phyloP scores from a whole-genome alignment of 2,888 invertebrate genomes.

The Koerneria pararmatus region DNA sequence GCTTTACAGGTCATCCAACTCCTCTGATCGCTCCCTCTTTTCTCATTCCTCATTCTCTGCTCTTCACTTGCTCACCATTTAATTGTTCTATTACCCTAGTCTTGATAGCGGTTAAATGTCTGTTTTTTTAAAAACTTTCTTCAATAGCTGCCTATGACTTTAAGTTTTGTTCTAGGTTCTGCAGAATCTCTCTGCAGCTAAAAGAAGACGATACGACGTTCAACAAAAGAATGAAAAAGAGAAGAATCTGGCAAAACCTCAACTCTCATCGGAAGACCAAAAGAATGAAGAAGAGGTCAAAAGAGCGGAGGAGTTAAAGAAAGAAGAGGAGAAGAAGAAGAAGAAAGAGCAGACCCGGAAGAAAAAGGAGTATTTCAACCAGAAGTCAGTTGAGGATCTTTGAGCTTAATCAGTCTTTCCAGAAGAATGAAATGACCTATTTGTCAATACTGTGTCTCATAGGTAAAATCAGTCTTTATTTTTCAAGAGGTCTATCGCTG shows the following conservation, averaged over 20 bases:
- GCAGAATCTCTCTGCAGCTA: neutral
- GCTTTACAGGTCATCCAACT: neutral
- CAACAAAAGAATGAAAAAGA: too few relatives aligned
- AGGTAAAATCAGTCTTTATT: too few relatives aligned
- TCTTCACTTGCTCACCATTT: neutral
- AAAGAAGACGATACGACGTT: neutral
- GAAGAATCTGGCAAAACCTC: neutral
- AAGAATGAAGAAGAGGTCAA: conserved; percentile 1
- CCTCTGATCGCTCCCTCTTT: neutral
- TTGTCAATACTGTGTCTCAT: neutral
- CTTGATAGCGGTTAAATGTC: neutral
- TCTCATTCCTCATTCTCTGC: neutral
- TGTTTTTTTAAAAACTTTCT: too few relatives aligned
- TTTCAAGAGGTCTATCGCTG: too few relatives aligned
- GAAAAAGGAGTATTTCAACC: conserved; percentile 40
- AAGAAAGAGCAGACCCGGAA: conserved; percentile 18
- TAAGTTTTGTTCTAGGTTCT: neutral
- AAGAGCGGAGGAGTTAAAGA: neutral
- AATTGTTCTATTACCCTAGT: neutral
- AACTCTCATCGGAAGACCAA: conserved; percentile 7
- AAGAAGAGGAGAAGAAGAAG: conserved; percentile 4
- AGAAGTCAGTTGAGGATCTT: conserved; percentile 35
- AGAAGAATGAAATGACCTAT: neutral
- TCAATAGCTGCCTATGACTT: too few relatives aligned
- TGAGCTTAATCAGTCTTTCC: neutral